phyloP scores from a whole-genome alignment of 2,888 invertebrate genomes.

The Chymomyza amoena region DNA sequence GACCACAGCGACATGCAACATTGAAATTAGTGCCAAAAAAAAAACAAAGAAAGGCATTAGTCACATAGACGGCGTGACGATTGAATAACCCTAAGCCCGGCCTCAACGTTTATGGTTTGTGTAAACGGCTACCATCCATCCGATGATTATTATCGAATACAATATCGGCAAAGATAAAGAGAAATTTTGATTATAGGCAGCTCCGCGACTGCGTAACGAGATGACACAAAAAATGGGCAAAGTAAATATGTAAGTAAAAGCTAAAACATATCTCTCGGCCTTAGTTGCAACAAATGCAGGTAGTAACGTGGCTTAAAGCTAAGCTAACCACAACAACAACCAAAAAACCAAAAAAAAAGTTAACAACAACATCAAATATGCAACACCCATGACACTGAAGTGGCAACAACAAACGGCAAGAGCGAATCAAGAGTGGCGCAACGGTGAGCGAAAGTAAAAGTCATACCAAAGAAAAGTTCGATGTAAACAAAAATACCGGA shows the following conservation, averaged over 20 bases:
- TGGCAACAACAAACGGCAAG: not conserved
- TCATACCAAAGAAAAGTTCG: conserved; percentile 55
- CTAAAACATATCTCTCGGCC: not conserved
- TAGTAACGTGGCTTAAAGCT: conserved; percentile 10
- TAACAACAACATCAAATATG: not conserved
- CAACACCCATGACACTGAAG: not conserved
- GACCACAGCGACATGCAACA: conserved; percentile 38
- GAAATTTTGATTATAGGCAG: not conserved
- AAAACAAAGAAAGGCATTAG: not conserved
- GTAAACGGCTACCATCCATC: not conserved
- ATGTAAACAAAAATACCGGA: conserved; percentile 4
- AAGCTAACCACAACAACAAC: not conserved
- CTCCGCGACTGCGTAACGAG: not conserved
- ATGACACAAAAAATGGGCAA: not conserved
- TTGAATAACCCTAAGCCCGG: not conserved
- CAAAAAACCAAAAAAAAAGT: too few species aligned
- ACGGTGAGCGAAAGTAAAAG: conserved; percentile 60
- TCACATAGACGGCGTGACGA: not conserved
- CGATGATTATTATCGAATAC: not conserved
- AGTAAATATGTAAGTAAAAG: not conserved
- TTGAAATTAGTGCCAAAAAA: conserved; percentile 20
- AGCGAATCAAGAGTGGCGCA: conserved; percentile 31
- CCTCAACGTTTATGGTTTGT: not conserved
- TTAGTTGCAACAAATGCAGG: not conserved
- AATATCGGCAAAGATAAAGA: not conserved